Conservation (phyloP, 2,797 vertebrate genomes). For the Cossypha caffra region DNA sequence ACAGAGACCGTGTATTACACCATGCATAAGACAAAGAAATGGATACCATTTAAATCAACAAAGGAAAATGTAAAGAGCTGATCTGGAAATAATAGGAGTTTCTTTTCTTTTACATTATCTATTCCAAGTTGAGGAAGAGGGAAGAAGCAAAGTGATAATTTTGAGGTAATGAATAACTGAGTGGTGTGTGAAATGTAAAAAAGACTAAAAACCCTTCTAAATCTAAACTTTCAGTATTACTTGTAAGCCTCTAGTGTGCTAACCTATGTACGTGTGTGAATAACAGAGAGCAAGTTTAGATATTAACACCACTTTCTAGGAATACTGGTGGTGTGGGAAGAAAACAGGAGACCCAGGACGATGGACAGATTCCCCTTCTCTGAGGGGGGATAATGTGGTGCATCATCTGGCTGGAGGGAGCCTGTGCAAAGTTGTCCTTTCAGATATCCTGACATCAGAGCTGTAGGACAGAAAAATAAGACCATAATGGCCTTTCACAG, state of each 20-base stretch:
- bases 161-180: not conserved
- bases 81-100: not conserved
- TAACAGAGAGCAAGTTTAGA: not conserved
- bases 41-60: not conserved
- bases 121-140: not conserved
- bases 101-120: not conserved
- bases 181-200: not conserved
- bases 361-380: not conserved
- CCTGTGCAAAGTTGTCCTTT: not conserved
- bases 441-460: not conserved
- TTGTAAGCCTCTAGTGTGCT: not conserved
- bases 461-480: not conserved
- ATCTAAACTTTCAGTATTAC: not conserved
- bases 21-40: not conserved
- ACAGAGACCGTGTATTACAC: not conserved
- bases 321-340: not conserved
- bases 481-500: not conserved
- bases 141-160: not conserved
- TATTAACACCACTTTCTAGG: not conserved
- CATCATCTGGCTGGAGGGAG: not conserved
- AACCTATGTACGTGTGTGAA: not conserved
- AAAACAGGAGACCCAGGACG: not conserved
- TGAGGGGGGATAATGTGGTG: accelerated
- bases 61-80: not conserved
- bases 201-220: not conserved